Evolutionary conservation across 2,888 invertebrate species (phyloP).

Genomic region (Drepana falcataria): DNA sequence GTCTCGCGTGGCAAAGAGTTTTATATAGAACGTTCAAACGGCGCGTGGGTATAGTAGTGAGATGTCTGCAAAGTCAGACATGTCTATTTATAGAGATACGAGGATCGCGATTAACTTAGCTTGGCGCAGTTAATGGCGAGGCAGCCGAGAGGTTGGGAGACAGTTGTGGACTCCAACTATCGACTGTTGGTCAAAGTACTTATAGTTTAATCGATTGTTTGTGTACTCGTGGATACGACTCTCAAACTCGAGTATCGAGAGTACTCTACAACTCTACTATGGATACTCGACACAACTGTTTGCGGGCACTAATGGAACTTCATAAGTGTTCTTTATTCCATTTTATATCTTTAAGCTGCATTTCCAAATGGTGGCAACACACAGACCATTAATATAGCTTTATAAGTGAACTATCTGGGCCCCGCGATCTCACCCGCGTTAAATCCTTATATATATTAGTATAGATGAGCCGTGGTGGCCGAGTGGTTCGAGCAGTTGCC

Average conservation of each 20-base stretch:
- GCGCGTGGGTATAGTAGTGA: constrained; percentile 22
- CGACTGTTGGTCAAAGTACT: constrained; percentile 18
- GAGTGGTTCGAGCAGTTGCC: too few species aligned
- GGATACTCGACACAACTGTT: neutral
- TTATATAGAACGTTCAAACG: constrained; percentile 28
- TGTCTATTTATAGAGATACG: constrained; percentile 67
- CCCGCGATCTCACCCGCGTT: too few species aligned
- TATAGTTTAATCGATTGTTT: constrained; percentile 41
- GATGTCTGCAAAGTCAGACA: constrained; percentile 67
- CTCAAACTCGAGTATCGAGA: neutral
- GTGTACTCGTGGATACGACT: constrained; percentile 22
- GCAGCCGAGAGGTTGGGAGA: constrained; percentile 31
- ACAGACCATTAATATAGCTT: too few species aligned
- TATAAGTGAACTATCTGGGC: too few species aligned
- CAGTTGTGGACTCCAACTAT: constrained; percentile 27
- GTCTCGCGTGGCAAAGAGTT: constrained; percentile 14
- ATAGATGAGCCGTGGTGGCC: too few species aligned
- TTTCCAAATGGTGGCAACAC: too few species aligned
- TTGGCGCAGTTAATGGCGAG: constrained; percentile 39
- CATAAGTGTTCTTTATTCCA: too few species aligned
- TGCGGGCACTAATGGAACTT: too few species aligned
- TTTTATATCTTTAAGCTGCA: too few species aligned
- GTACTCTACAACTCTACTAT: too few species aligned
- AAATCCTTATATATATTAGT: too few species aligned
- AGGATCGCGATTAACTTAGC: constrained; percentile 50